Evolutionary conservation across 2,797 vertebrate species (phyloP).

Genomic region (Coendou prehensilis): DNA sequence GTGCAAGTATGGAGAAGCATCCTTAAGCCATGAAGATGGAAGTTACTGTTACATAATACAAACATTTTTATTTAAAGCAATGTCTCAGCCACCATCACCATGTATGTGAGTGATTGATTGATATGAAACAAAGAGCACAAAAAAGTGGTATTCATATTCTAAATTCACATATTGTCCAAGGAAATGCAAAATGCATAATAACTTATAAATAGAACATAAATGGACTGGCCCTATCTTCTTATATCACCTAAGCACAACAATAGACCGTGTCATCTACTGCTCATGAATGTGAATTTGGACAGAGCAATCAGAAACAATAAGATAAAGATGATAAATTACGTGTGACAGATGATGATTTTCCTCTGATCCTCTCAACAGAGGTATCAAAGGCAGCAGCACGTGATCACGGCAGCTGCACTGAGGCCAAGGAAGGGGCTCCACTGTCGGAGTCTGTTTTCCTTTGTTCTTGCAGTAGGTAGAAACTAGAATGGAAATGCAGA

Average conservation of each 20-base stretch:
- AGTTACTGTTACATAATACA: neutral
- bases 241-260: conserved; percentile 64
- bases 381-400: conserved; percentile 46
- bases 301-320: conserved; percentile 68
- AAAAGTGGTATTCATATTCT: conserved; percentile 28
- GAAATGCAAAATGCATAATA: conserved; percentile 57
- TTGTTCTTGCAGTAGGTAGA: conserved; percentile 38
- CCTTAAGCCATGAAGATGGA: conserved; percentile 8
- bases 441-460: conserved; percentile 1
- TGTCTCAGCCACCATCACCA: neutral
- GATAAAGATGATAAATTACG: conserved; percentile 69
- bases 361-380: conserved; percentile 47
- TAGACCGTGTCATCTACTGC: conserved; percentile 54
- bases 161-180: conserved; percentile 46
- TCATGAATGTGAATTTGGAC: conserved; percentile 65
- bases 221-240: conserved; percentile 43
- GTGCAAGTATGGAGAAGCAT: neutral
- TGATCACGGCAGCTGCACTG: conserved; percentile 26
- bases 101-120: neutral
- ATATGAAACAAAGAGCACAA: conserved; percentile 8
- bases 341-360: conserved; percentile 55
- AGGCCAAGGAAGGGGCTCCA: conserved; percentile 37
- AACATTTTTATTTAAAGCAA: conserved; percentile 10
- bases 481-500: conserved; percentile 32
- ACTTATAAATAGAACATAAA: conserved; percentile 37